Evolutionary conservation across 2,113 vertebrate genomes (phyloP), one percentile per base, ranked within the genome.

Genomic region (Amphiprion percula): DNA sequence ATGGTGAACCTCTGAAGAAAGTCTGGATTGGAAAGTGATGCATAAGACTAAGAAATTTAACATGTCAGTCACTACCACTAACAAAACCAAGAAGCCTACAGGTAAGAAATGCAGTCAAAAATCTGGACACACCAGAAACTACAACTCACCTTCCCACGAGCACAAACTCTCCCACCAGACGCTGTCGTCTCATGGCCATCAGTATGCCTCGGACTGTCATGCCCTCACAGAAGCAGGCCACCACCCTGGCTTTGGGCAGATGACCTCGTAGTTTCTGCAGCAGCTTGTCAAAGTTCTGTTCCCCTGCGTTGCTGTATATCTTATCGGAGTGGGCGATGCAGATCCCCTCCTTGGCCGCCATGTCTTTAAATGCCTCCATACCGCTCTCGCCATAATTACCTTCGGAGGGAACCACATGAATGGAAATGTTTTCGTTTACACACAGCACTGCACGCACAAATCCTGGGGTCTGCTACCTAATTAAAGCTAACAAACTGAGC

Each of bases 311-410:
- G 94, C 98, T 99, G 91, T 99, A 99, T 90, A 99, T 99, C 93
- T 99, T 99, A 90, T 99, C 98, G 4, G 98, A 99, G 79, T 99
- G 97, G 2, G 98, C 98, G 47, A 99, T 99, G 91, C 98, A 99
- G 88, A 99, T 96, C 5, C 98, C 97, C 82, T 99, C 98, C 87
- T 98, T 97, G 54, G 96, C 97, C 0, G 98, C 96, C 96, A 98
- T 98, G 11, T 99, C 98, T 92, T 98, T 99, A 89, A 99, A 99
- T n/a, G 98, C 98, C 91, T 98, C 98, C 98, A 99, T 99, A 5
- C 98, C 98, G 28, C 98, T 99, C 92, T 99, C 98, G 7, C 98
- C 98, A 6, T 99, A 99, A 92, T 99, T 99, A 83, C 98, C 98
- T 99, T 53, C 19, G 56, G 62, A 82, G 15, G 17, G 17, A 21